Evolutionary conservation across 2,888 invertebrate species (phyloP).

Genomic region (Cosmopolites sordidus): DNA sequence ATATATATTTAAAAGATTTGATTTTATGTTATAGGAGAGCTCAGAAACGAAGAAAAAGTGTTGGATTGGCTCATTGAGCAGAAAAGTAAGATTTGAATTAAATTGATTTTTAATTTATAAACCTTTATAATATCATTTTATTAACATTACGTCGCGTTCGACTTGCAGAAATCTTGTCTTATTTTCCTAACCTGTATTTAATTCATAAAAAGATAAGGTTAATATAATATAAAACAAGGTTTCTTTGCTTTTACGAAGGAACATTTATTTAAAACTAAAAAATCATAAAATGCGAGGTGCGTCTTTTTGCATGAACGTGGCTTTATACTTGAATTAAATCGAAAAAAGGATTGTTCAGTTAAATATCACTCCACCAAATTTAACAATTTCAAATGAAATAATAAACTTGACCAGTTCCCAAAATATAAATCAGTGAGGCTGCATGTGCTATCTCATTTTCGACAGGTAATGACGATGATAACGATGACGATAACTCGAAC

Average conservation of each 20-base stretch:
- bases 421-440: conserved; percentile 30
- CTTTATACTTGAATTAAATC: conserved; percentile 2
- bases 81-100: conserved; percentile 81
- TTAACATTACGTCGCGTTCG: neutral
- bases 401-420: conserved; percentile 14
- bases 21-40: conserved; percentile 73
- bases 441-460: conserved; percentile 39
- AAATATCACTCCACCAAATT: neutral
- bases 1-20: neutral
- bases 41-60: conserved; percentile 91
- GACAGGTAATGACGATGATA: conserved; percentile 48
- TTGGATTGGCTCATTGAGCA: conserved; percentile 93
- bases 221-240: neutral
- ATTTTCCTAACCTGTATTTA: neutral
- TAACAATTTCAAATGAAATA: conserved; percentile 12
- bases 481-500: conserved; percentile 49
- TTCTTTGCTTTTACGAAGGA: neutral
- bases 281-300: conserved; percentile 26
- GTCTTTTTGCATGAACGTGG: conserved; percentile 15
- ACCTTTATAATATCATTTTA: neutral
- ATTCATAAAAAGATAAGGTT: neutral
- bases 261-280: conserved; percentile 14
- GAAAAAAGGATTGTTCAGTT: conserved; percentile 12
- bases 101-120: conserved; percentile 34
- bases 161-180: neutral